These are phyloP conservation scores for Oryctolagus cuniculus DNA, from an alignment of 2,113 vertebrate species.

Conservation along the genomic window mOryCun1.1 NC_091438.1:157365501-157366000, in stretches of 20 bases:
- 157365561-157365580: no score
- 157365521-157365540: no score
- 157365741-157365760: constrained; percentile 15
- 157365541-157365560: no score
- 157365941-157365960: background rate
- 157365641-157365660: background rate
- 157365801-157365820: background rate
- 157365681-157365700: background rate
- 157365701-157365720: background rate
- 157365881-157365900: background rate
- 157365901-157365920: background rate
- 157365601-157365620: no score
- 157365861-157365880: background rate
- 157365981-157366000: background rate
- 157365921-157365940: background rate
- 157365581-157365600: no score
- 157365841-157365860: background rate
- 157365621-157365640: no score
- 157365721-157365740: background rate
- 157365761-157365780: background rate
- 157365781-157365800: background rate
- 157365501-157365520: no score
- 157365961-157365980: background rate
- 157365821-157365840: background rate
- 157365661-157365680: background rate